These are phyloP conservation scores for Xestobium rufovillosum DNA, from an alignment of 2,888 invertebrate genomes.

Conservation along the genomic window DNA sequence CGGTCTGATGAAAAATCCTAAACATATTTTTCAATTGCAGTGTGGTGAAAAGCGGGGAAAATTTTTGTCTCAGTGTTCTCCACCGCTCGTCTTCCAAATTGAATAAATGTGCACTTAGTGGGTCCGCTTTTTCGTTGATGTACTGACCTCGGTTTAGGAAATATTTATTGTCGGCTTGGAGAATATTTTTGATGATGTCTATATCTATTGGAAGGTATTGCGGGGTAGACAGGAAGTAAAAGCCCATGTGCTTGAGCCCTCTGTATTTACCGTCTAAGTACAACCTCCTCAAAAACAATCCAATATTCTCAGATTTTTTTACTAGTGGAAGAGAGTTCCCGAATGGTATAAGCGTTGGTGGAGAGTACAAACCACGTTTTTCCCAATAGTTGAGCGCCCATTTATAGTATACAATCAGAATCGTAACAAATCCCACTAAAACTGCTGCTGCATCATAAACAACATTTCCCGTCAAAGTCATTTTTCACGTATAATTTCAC, in stretches of 20 bases:
- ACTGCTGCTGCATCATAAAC: constrained; percentile 6
- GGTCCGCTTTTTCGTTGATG: constrained; percentile 30
- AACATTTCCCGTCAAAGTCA: constrained; percentile 7
- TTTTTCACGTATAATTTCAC: constrained; percentile 1
- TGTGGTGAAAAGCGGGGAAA: constrained; percentile 41
- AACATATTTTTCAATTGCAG: too few species aligned
- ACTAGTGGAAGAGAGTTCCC: too few species aligned
- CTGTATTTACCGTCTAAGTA: constrained; percentile 6
- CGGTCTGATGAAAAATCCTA: too few species aligned
- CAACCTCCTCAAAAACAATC: too few species aligned
- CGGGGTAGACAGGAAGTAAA: constrained; percentile 8
- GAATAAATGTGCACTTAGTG: constrained; percentile 40
- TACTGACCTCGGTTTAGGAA: constrained; percentile 29
- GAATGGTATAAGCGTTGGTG: too few species aligned
- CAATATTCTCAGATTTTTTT: too few species aligned
- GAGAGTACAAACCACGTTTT: too few species aligned
- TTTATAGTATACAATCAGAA: constrained; percentile 19
- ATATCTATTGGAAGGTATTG: constrained; percentile 28
- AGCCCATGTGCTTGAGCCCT: constrained; percentile 5
- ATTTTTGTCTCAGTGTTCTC: constrained; percentile 37
- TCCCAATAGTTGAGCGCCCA: constrained; percentile 22
- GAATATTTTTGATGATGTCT: constrained; percentile 37
- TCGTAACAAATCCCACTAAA: not conserved
- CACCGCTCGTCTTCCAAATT: constrained; percentile 41
- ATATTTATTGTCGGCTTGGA: constrained; percentile 35